Evolutionary conservation across 2,113 vertebrate genomes (phyloP), one percentile per base, ranked within the genome.

Genomic region (Loxodonta africana): DNA sequence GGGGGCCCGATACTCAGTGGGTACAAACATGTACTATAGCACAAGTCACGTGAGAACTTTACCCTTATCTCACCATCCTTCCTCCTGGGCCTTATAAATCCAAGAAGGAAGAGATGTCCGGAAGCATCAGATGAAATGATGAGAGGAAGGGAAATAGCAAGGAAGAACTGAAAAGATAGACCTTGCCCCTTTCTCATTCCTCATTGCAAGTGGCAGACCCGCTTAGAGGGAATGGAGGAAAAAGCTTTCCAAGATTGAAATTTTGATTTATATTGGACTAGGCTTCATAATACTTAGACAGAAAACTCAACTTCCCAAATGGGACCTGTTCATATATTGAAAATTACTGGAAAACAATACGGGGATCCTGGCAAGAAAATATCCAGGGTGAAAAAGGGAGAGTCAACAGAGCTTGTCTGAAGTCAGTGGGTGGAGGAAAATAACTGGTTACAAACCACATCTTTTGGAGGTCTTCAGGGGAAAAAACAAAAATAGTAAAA

Each of bases 401-500:
- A 81, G 30, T 57, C 30, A 74, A 67, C 30, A 71, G 30, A 82
- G 33, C 15, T 85, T 74, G 12, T 41, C 46, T 37, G 65, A 74
- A 85, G 26, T 65, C 7, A 8, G 2, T 8, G 20, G 67, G 6
- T 71, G 11, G 80, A 48, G 20, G 17, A 84, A 89, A 84, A 67
- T 14, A 73, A 37, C n/a, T 67, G n/a, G 48, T 65, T 76, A 51
- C n/a, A 93, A 48, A 67, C 26, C 26, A n/a, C 21, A 5, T 17
- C 48, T 88, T 94, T 69, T n/a, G 69, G 77, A 83, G 69, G 84
- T 44, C 65, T 77, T 37, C 6, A 82, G 33, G 8, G 6, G 14
- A 48, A 67, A 69, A 65, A 88, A 87, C 62, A n/a, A 83, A n/a
- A 89, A 74, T 53, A 85, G 44, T 65, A 77, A 71, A 85, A 76